Evolutionary conservation across 2,888 invertebrate genomes (phyloP), one percentile per base, ranked within the genome.

Genomic region (Hypomecis punctinalis): DNA sequence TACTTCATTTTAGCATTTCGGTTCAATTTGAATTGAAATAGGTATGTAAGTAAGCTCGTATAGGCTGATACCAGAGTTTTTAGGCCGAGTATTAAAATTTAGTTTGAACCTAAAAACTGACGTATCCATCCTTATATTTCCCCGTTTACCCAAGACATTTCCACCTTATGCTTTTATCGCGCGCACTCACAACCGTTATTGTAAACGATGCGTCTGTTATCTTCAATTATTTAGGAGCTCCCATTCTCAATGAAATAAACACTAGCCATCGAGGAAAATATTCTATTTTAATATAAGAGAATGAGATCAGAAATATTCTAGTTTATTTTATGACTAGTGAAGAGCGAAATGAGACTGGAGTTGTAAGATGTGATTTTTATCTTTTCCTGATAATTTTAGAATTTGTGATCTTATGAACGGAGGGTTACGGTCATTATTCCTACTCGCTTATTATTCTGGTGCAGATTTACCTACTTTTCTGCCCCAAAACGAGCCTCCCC

Each of bases 91-190:
- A n/a, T n/a, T n/a, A 23, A 23, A 23, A 23, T 23, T 23, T 23
- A 23, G 23, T 23, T 3, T 23, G 3, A 23, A 23, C 1, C 23
- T 23, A 23, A 23, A 23, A 23, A 23, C 23, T 3, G 52, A 4
- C 52, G 23, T 52, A 7, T 87, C 90, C 82, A 77, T 43, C 71
- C 23, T 66, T 73, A 70, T 67, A 51, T 33, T 47, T 11, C 35
- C 61, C 70, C 65, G 71, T 66, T 61, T 76, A 71, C 68, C 58
- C 67, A 69, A 67, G 75, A 77, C 75, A 82, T 79, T 84, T 83
- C 84, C 83, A 89, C 90, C 89, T 87, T 84, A 82, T 82, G 88
- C 86, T 89, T 90, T 88, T 90, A 90, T 90, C 88, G 85, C 70
- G 68, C 75, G 69, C 74, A 74, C 67, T 75, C 78, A 72, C 79